Base-by-base conservation (phyloP, 2,797 vertebrate species). In the Falco peregrinus region DNA sequence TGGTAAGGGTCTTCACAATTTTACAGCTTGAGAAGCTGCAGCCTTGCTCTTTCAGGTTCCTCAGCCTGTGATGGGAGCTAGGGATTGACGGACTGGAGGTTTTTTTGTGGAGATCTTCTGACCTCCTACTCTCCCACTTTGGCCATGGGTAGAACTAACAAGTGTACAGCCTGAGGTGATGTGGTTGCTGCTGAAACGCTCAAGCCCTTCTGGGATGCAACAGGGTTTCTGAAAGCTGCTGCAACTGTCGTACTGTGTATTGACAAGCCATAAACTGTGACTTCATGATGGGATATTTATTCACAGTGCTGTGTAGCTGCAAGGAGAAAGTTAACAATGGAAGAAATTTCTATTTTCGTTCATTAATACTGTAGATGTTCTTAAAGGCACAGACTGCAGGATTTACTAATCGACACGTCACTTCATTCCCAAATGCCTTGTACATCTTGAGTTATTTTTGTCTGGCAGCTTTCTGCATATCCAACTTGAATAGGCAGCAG, bases 381-480 rank as follows among this genome's bases (percentile, higher is more conserved):
- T 45, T 39, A 7, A 6, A 67, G 41, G 43, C 26, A 35, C 35
- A 53, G 41, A 31, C 51, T 80, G 24, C 37, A 65, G 77, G 45
- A 83, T 89, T 93, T 92, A 68, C 48, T 90, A 47, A 77, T 85
- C 64, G 88, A 43, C 20, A 3, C 45, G n/a, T 90, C 73, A 69
- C 43, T 84, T 94, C 39, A 17, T 84, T 90, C 69, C 64, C 60
- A 89, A 90, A 60, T 67, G 69, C 48, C 54, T 91, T 4, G 0
- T 73, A 47, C 21, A 35, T 79, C 37, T 65, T 0, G 0, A 63
- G 53, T 89, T 93, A 73, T 63, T 91, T 93, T 93, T 87, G 65
- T 90, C 50, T 71, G 77, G 84, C 54, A 87, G 45, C 33, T 57
- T 82, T 53, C 57, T 80, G 77, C 47, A 45, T 77, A 59, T 43